Percentiles rank a stretch among this genome's conserved stretches.
Evolutionary conservation across 2,113 vertebrate genomes (phyloP).

Genomic region (Chlamydotis undulata): DNA sequence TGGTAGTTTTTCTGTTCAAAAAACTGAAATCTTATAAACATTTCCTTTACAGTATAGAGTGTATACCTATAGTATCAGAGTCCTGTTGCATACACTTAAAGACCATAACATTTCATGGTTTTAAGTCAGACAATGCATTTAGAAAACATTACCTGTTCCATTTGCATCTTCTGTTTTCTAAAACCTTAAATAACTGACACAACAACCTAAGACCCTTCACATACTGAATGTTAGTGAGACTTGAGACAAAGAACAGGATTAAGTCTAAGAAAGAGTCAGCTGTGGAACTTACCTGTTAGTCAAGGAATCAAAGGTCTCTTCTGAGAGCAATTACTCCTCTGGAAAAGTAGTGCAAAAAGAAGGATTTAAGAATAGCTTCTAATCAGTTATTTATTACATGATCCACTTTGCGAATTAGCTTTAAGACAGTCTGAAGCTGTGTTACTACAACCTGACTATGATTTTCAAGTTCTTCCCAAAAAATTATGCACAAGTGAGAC

Average conservation of each 20-base stretch:
- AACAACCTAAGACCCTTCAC: background rate
- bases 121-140: background rate
- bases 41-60: background rate
- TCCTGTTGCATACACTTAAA: background rate
- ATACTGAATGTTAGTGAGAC: background rate
- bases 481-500: background rate
- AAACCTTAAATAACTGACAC: background rate
- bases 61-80: background rate
- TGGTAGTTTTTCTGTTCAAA: background rate
- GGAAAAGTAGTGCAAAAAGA: slow-evolving; percentile 9
- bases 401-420: background rate
- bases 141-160: background rate
- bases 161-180: background rate
- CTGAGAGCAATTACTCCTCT: background rate
- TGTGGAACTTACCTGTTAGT: background rate
- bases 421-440: background rate
- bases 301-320: background rate
- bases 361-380: background rate
- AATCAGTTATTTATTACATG: background rate
- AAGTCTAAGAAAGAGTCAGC: background rate
- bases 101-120: background rate
- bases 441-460: background rate
- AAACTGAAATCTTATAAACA: background rate
- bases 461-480: background rate
- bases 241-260: background rate